Base-by-base conservation (phyloP, 2,888 invertebrate species). In the Matsumyia berberina region DNA sequence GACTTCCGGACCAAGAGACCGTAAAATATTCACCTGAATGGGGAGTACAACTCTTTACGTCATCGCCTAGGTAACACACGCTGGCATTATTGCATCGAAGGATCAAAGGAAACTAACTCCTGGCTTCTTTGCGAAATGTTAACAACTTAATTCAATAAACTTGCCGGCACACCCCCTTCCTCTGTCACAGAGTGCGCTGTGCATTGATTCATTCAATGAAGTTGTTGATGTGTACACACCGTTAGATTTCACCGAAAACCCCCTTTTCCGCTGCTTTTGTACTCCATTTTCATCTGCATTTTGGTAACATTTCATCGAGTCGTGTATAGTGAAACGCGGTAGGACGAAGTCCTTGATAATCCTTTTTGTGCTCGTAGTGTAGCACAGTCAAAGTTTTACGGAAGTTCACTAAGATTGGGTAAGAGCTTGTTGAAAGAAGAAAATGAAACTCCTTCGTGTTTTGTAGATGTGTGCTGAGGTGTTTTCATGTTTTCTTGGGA, bases 71-170 rank as follows among this genome's bases (percentile, higher is more conserved):
- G 76, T 57, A 72, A 81, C 77, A 55, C 33, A 49, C 42, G 39
- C 67, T 67, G 24, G 42, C n/a, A n/a, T n/a, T 17, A 49, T 55
- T 69, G 60, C 67, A 73, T 31, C 53, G 37, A 24, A 35, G 60
- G 67, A 78, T 78, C 78, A 83, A 78, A 78, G 67, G 55, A 78
- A 82, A 78, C 83, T 69, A 64, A 37, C 73, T 73, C 44, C 15
- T 57, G 51, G 69, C 31, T 77, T 67, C 55, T 57, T 72, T 15
- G 51, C 35, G 46, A 77, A 72, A 82, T 72, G 60, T 67, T 62
- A 67, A 73, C 72, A 83, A 78, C 79, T 78, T 83, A 74, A 83
- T 83, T 83, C 78, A 73, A 78, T 83, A 83, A 73, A 78, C 78
- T 62, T 80, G 24, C 60, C 19, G 15, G 17, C 8, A 12, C 31